phyloP scores from a whole-genome alignment of 2,113 vertebrate genomes.

The Seriola dumerili region DNA sequence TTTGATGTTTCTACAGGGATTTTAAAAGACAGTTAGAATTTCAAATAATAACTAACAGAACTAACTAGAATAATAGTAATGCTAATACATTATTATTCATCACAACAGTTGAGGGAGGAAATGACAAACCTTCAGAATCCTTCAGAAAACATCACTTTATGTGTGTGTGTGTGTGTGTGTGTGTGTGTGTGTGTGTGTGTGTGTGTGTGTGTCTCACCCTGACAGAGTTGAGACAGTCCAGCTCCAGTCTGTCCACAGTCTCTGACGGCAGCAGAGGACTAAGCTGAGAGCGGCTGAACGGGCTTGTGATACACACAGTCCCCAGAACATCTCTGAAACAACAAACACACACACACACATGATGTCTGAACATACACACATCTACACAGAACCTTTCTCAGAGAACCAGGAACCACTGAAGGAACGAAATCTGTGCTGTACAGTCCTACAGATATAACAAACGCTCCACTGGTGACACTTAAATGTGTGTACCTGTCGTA shows the following conservation, averaged over 20 bases:
- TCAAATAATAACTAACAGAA: too few species aligned
- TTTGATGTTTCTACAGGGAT: too few species aligned
- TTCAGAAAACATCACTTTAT: too few species aligned
- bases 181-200: too few species aligned
- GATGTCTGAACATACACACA: background rate
- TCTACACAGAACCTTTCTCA: background rate
- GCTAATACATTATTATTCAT: too few species aligned
- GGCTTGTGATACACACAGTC: constrained; percentile 78
- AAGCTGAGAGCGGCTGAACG: constrained; percentile 76
- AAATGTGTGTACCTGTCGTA: constrained; percentile 86
- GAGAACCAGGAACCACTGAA: background rate
- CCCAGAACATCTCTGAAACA: constrained; percentile 83
- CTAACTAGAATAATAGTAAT: too few species aligned
- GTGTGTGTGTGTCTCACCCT: constrained; percentile 72
- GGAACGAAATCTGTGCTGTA: too few species aligned
- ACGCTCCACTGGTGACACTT: too few species aligned
- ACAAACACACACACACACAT: constrained; percentile 1
- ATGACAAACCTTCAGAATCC: too few species aligned
- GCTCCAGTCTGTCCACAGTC: constrained; percentile 82
- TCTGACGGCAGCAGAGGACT: constrained; percentile 79
- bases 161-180: too few species aligned
- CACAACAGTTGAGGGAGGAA: too few species aligned
- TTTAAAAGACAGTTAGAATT: too few species aligned
- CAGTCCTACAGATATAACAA: background rate
- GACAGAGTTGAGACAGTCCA: constrained; percentile 86